These are phyloP conservation scores for Furcifer pardalis DNA, from an alignment of 2,797 vertebrate species.

Conservation along the genomic window DNA sequence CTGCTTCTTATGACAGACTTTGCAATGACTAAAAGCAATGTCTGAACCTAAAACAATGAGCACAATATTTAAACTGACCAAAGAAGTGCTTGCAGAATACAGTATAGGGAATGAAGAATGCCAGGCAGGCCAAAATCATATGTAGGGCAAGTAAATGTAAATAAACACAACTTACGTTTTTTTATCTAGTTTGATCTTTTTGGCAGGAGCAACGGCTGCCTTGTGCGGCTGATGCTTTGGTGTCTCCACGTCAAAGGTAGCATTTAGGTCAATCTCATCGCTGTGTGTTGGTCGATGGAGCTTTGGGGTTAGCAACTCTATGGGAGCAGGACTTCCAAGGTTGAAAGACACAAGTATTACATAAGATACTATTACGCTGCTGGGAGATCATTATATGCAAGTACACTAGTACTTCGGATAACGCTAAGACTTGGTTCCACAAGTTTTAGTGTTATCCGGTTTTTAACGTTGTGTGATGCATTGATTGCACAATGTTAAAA, in stretches of 20 bases:
- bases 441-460: no score
- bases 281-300: constrained; percentile 76
- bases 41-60: not conserved
- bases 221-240: constrained; percentile 78
- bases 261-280: constrained; percentile 86
- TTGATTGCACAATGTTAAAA: no score
- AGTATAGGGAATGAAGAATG: constrained; percentile 37
- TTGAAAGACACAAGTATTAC: not conserved
- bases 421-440: no score
- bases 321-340: constrained; percentile 82
- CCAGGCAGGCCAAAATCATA: constrained; percentile 43
- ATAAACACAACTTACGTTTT: constrained; percentile 76
- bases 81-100: constrained; percentile 49
- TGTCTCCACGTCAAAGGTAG: constrained; percentile 86
- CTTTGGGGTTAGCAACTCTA: constrained; percentile 83
- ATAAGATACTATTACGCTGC: not conserved
- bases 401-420: no score
- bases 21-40: constrained; percentile 6
- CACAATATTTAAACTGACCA: constrained; percentile 34
- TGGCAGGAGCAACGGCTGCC: constrained; percentile 63
- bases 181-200: constrained; percentile 85
- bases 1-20: not conserved
- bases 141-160: constrained; percentile 23
- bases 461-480: no score
- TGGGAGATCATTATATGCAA: not conserved